Evolutionary conservation across 2,888 invertebrate species (phyloP), one percentile per base, ranked within the genome.

Genomic region (Pharmacophagus antenor): DNA sequence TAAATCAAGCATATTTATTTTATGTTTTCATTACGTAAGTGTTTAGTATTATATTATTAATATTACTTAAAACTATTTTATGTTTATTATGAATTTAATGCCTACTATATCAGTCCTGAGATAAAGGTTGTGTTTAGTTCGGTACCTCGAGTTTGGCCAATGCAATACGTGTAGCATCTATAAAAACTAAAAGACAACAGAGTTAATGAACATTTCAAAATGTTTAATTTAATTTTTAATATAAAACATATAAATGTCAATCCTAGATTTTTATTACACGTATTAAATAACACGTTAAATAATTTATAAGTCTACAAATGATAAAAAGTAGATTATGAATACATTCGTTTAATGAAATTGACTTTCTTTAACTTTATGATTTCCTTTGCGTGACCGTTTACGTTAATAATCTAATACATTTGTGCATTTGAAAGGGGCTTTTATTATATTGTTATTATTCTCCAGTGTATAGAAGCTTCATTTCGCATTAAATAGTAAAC

Each of bases 331-430:
- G 4, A 37, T 37, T 37, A 37, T 37, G 8, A 0, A 85, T 82
- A 80, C 73, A 85, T 85, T 82, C 82, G 83, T 87, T 84, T 84
- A 73, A 80, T 74, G 70, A 76, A 79, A 88, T 88, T 86, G 87
- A 83, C 83, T 88, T 81, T 80, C 82, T 83, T 83, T 84, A 85
- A 86, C 87, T 88, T 88, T 84, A 88, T 84, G 85, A 88, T 88
- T 90, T 82, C 84, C 84, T 88, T 88, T 87, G 89, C 89, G 89
- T 90, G 89, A 85, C 87, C 78, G 83, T 80, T 82, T 79, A 82
- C 87, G 80, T 85, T 85, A 84, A 87, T 88, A 88, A 88, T 84
- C 74, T 81, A 86, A 87, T 89, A 83, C 82, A 87, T 81, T 82
- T 70, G 85, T 85, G 87, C 87, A 80, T 79, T 76, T 84, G 88